Evolutionary conservation across 1,140 invertebrate species (phyloP).

Genomic region (Nautilus pompilius): DNA sequence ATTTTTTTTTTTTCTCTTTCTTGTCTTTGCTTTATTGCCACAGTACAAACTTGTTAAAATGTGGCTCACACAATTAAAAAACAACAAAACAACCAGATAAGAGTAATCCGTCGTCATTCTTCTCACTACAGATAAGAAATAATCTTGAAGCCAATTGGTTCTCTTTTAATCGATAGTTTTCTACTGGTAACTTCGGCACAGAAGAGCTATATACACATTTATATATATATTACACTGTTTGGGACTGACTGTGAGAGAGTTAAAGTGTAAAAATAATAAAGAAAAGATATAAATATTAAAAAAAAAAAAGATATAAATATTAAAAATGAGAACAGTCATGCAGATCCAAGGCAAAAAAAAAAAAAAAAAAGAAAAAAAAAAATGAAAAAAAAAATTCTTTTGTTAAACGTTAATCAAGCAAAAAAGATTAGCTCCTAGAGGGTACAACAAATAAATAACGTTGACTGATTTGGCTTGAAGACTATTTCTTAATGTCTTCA

Average conservation of each 20-base stretch:
- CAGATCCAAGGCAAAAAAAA: not conserved
- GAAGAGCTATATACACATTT: no score
- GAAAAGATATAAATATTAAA: not conserved
- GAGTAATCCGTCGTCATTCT: no score
- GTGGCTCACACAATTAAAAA: no score
- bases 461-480: conserved; percentile 1
- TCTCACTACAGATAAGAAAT: not conserved
- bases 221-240: no score
- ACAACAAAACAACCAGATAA: no score
- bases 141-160: conserved; percentile 1
- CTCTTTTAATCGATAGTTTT: no score
- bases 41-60: no score
- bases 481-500: not conserved
- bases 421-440: not conserved
- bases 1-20: no score
- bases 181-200: no score
- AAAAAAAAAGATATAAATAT: not conserved
- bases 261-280: no score
- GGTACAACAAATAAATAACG: not conserved
- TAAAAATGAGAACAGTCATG: not conserved
- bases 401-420: not conserved
- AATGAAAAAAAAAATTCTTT: not conserved
- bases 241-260: no score
- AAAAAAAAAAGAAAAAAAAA: not conserved
- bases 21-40: no score